Evolutionary conservation across 1,140 invertebrate species (phyloP).

Genomic region (Phymastichus coffea): DNA sequence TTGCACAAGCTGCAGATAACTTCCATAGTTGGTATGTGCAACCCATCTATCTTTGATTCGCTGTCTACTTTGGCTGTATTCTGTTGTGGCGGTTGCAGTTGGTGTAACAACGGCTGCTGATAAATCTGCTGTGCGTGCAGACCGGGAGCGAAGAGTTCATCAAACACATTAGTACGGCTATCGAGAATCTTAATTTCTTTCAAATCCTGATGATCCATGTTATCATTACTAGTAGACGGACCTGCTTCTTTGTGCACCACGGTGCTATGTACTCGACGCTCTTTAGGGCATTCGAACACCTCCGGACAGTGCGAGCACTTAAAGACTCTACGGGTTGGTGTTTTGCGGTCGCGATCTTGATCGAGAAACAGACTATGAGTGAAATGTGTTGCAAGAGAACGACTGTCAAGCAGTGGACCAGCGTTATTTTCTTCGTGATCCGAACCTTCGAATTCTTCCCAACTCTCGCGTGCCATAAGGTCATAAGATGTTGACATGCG

Average conservation of each 20-base stretch:
- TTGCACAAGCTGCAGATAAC: slow-evolving; percentile 47
- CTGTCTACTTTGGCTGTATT: slow-evolving; percentile 37
- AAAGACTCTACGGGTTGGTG: slow-evolving; percentile 53
- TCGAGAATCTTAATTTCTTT: slow-evolving; percentile 54
- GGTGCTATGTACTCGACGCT: slow-evolving; percentile 64
- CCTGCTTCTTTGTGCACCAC: slow-evolving; percentile 55
- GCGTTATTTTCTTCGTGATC: slow-evolving; percentile 54
- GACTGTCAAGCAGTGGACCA: slow-evolving; percentile 50
- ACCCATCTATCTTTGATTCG: slow-evolving; percentile 44
- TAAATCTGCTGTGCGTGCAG: slow-evolving; percentile 48
- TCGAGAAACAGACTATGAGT: slow-evolving; percentile 53
- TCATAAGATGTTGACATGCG: slow-evolving; percentile 65
- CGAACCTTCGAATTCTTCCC: slow-evolving; percentile 68
- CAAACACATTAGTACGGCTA: slow-evolving; percentile 51
- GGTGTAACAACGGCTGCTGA: slow-evolving; percentile 49
- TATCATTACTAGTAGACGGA: slow-evolving; percentile 47
- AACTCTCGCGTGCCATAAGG: slow-evolving; percentile 66
- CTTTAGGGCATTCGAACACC: slow-evolving; percentile 65
- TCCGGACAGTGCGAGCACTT: slow-evolving; percentile 64
- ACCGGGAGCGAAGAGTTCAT: slow-evolving; percentile 51
- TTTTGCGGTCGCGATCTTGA: slow-evolving; percentile 54
- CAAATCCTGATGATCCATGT: slow-evolving; percentile 43
- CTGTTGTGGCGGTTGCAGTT: slow-evolving; percentile 48
- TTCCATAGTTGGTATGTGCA: slow-evolving; percentile 38
- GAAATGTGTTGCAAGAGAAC: slow-evolving; percentile 53